Evolutionary conservation across 2,888 invertebrate species (phyloP).

Genomic region (Callosobruchus maculatus): DNA sequence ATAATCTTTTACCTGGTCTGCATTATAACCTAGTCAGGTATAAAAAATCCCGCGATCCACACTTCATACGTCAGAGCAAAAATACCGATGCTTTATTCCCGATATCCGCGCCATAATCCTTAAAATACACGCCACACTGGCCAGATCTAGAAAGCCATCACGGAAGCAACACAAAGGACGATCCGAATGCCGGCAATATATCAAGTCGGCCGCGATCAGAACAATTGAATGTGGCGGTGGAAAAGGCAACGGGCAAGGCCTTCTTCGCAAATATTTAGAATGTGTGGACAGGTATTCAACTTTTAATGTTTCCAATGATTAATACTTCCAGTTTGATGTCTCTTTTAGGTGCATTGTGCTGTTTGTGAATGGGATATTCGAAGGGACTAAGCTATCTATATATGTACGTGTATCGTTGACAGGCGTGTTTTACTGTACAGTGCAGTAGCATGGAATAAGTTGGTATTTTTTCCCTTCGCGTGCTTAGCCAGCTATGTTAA

Average conservation of each 20-base stretch:
- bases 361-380: constrained; percentile 10
- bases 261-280: constrained; percentile 34
- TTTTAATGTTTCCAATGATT: constrained; percentile 27
- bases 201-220: constrained; percentile 19
- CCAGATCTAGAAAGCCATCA: constrained; percentile 21
- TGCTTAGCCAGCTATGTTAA: too few species aligned
- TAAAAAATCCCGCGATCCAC: constrained; percentile 11
- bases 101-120: constrained; percentile 16
- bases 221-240: constrained; percentile 27
- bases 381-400: not conserved
- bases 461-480: too few species aligned
- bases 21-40: not conserved
- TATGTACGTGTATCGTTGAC: not conserved
- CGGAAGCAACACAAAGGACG: constrained; percentile 3
- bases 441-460: too few species aligned
- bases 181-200: constrained; percentile 12
- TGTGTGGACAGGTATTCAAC: constrained; percentile 35
- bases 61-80: constrained; percentile 12
- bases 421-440: not conserved
- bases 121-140: constrained; percentile 28
- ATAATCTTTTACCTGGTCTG: not conserved
- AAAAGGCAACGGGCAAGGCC: constrained; percentile 27
- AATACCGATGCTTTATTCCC: constrained; percentile 7
- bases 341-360: constrained; percentile 1
- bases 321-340: constrained; percentile 23